Evolutionary conservation across 2,113 vertebrate species (phyloP).

Genomic region (Pomatorhinus ruficollis): DNA sequence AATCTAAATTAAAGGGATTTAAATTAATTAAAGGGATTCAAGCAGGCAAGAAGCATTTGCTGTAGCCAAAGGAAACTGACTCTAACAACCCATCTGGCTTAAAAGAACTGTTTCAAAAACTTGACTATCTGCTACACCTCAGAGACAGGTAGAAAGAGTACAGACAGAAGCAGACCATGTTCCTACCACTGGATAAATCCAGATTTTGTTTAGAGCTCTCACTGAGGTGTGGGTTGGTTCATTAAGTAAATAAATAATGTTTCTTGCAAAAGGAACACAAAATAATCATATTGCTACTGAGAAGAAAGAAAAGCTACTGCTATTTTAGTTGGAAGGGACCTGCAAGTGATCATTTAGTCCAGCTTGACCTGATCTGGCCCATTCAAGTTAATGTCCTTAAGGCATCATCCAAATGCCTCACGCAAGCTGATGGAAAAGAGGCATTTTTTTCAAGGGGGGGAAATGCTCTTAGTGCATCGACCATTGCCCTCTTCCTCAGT

Average conservation of each 20-base stretch:
- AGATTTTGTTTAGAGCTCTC: not conserved
- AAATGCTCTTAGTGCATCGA: not conserved
- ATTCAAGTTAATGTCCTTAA: not conserved
- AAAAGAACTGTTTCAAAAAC: not conserved
- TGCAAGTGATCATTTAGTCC: not conserved
- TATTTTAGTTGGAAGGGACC: not conserved
- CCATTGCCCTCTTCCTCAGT: not conserved
- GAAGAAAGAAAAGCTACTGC: not conserved
- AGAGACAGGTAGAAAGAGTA: not conserved
- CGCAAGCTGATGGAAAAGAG: not conserved
- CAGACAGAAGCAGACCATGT: not conserved
- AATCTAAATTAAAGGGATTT: not conserved
- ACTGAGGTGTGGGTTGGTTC: not conserved
- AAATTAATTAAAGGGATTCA: not conserved
- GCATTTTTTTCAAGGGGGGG: not conserved
- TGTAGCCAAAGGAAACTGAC: not conserved
- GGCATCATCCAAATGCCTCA: not conserved
- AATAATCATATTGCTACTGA: not conserved
- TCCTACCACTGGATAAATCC: not conserved
- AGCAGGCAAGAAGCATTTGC: not conserved
- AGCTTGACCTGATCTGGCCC: not conserved
- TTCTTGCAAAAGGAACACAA: not conserved
- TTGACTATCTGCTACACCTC: not conserved
- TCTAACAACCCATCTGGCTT: not conserved
- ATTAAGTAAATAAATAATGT: not conserved